phyloP scores from a whole-genome alignment of 2,888 invertebrate species.

The Lymantria monacha region DNA sequence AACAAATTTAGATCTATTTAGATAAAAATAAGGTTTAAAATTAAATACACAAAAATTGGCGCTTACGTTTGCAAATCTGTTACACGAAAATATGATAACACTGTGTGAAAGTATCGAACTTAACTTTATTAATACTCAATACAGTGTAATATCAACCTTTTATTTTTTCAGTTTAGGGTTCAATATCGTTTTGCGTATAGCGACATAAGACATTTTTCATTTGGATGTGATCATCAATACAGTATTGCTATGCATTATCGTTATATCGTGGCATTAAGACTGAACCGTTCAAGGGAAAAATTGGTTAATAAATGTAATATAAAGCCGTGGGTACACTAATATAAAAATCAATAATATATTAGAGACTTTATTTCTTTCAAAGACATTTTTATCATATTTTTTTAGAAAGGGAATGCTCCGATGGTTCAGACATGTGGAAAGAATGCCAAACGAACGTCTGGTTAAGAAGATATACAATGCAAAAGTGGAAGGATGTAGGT shows the following conservation, averaged over 20 bases:
- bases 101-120: slow-evolving; percentile 72
- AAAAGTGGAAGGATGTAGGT: no score
- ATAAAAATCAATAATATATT: no score
- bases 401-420: no score
- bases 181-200: slow-evolving; percentile 9
- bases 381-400: no score
- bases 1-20: slow-evolving; percentile 15
- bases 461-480: no score
- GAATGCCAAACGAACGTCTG: no score
- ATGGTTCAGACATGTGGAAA: no score
- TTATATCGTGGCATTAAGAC: slow-evolving; percentile 70
- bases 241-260: slow-evolving; percentile 70
- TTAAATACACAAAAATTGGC: background rate
- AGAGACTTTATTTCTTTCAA: no score
- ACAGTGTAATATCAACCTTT: slow-evolving; percentile 20
- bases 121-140: slow-evolving; percentile 58
- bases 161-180: slow-evolving; percentile 4
- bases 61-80: slow-evolving; percentile 1
- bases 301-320: slow-evolving; percentile 71
- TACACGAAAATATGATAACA: slow-evolving; percentile 62
- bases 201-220: slow-evolving; percentile 35
- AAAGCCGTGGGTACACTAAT: slow-evolving; percentile 28
- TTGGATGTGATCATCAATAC: slow-evolving; percentile 60
- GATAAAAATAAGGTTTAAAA: background rate
- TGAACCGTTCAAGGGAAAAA: slow-evolving; percentile 75